Conservation (phyloP, 2,797 vertebrate species). For the Ctenochaetus hawaiiensis region DNA sequence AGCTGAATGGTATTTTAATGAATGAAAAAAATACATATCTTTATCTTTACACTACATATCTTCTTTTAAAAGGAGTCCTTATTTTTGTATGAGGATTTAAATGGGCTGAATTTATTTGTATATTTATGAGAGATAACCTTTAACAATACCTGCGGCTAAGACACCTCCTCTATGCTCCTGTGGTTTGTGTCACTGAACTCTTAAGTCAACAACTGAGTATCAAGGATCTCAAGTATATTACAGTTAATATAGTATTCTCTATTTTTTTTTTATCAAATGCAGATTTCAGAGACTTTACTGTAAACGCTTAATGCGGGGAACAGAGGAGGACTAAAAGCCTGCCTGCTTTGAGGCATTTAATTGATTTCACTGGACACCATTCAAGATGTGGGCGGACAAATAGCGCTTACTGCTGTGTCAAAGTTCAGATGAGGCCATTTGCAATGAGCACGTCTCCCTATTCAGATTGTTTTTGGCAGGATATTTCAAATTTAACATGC, state of each 20-base stretch:
- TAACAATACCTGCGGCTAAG: neutral
- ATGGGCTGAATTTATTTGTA: too few relatives aligned
- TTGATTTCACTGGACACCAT: conserved; percentile 9
- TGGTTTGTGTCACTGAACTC: neutral
- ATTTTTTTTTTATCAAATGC: neutral
- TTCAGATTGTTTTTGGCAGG: conserved; percentile 15
- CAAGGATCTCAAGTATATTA: conserved; percentile 14
- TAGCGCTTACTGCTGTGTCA: conserved; percentile 5
- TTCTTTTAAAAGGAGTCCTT: neutral
- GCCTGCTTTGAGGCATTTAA: conserved; percentile 12
- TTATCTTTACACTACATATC: neutral
- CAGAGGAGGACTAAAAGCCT: conserved; percentile 4
- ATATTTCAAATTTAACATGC: neutral
- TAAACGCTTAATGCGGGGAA: conserved; percentile 15
- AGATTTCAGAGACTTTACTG: conserved; percentile 4
- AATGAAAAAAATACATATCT: neutral
- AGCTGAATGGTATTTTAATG: neutral
- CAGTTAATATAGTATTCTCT: conserved; percentile 20
- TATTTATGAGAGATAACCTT: neutral
- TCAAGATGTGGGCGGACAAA: conserved; percentile 17
- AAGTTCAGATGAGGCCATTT: conserved; percentile 32
- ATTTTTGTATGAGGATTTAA: too few relatives aligned
- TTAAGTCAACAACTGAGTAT: conserved; percentile 10
- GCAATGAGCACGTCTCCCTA: conserved; percentile 7
- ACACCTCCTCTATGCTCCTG: neutral